These are phyloP conservation scores for Pluvianellus socialis DNA, from an alignment of 2,113 vertebrate genomes.

Conservation along the genomic window DNA sequence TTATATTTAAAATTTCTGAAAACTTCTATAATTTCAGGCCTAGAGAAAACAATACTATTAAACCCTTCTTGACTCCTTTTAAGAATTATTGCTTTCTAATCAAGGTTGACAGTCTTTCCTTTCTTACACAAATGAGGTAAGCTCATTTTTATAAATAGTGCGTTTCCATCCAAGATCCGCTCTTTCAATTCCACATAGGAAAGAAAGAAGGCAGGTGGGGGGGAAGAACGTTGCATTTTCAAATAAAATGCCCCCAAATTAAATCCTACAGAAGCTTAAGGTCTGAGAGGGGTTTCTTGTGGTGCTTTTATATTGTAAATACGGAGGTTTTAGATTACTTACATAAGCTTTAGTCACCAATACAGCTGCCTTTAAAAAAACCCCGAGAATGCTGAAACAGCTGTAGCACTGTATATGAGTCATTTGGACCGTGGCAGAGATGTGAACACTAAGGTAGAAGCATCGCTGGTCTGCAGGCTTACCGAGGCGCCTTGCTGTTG, in stretches of 20 bases:
- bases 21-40: slow-evolving; percentile 41
- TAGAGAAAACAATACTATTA: slow-evolving; percentile 54
- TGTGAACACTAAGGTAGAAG: not conserved
- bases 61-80: slow-evolving; percentile 16
- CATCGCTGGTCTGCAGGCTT: not conserved
- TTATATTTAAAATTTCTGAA: slow-evolving; percentile 61
- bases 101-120: slow-evolving; percentile 55
- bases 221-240: slow-evolving; percentile 51
- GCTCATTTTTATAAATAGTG: slow-evolving; percentile 60
- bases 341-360: slow-evolving; percentile 56
- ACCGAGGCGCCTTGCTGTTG: not conserved
- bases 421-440: slow-evolving; percentile 19
- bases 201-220: not conserved
- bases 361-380: not conserved
- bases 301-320: slow-evolving; percentile 57
- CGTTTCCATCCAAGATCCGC: slow-evolving; percentile 56
- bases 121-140: slow-evolving; percentile 65
- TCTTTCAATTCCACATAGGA: slow-evolving; percentile 31
- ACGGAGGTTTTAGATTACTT: slow-evolving; percentile 60
- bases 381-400: slow-evolving; percentile 27
- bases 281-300: slow-evolving; percentile 26
- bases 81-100: slow-evolving; percentile 72
- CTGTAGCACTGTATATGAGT: slow-evolving; percentile 42
- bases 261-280: slow-evolving; percentile 61
- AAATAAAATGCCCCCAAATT: slow-evolving; percentile 67